A percentile compares a stretch with the other conserved stretches of the same genome.
phyloP scores from a whole-genome alignment of 2,888 invertebrate genomes.

The Drosophila hamatofila region DNA sequence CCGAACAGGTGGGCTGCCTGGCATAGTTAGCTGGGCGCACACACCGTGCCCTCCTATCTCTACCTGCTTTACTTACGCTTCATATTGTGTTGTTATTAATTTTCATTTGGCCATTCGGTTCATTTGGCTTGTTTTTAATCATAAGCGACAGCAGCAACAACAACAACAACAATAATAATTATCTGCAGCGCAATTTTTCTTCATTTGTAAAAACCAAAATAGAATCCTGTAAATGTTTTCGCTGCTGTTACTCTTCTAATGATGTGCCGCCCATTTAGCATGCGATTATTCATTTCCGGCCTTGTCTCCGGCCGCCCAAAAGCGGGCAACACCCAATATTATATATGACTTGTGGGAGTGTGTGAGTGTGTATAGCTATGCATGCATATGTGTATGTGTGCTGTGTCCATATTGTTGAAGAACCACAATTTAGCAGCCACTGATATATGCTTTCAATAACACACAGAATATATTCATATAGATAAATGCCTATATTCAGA shows the following conservation, averaged over 20 bases:
- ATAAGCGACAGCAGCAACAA: conserved; percentile 24
- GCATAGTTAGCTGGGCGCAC: not conserved
- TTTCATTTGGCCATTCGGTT: conserved; percentile 38
- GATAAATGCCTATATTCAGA: not conserved
- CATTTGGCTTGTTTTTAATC: conserved; percentile 24
- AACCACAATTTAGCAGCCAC: not conserved
- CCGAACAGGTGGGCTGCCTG: not conserved
- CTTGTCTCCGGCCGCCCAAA: conserved; percentile 30
- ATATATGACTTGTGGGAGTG: not conserved
- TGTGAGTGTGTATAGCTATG: not conserved
- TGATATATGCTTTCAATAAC: not conserved
- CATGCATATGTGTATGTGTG: not conserved
- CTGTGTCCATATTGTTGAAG: not conserved
- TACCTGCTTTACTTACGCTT: conserved; percentile 5
- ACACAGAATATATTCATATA: not conserved
- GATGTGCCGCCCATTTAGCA: conserved; percentile 65
- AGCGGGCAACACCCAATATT: conserved; percentile 10
- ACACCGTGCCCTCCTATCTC: too few species aligned
- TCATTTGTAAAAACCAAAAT: conserved; percentile 49
- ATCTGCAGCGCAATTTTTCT: conserved; percentile 55
- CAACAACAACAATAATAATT: conserved; percentile 7
- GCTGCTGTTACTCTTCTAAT: conserved; percentile 45
- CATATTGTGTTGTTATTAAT: conserved; percentile 37
- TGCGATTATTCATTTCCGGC: conserved; percentile 71
- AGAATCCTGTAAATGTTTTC: conserved; percentile 19